Evolutionary conservation across 2,797 vertebrate genomes (phyloP), one percentile per base, ranked within the genome.

Genomic region (Alosa sapidissima): DNA sequence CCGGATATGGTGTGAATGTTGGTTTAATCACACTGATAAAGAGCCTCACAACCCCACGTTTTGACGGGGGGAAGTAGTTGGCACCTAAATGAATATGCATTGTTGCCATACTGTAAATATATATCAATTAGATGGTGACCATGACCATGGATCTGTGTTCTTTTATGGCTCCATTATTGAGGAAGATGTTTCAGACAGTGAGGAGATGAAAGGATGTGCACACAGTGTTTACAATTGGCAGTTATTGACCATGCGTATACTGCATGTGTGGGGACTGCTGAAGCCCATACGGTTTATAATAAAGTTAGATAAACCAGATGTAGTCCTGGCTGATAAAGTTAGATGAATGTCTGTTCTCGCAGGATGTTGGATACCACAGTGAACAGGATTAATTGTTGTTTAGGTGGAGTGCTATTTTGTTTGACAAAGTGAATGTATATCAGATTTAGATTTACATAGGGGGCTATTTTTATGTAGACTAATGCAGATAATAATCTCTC

Each of bases 161-260:
- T 45, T 78, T 78, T 47, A 78, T 78, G 72, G 72, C 16, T 45
- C 2, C 72, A 78, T 60, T 19, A 47, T 78, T 78, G 72, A 78
- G 72, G 72, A 78, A 45, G 72, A 78, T 78, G 14, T 4, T 47
- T 47, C 41, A 45, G 72, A 47, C 41, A 36, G 7, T 45, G 41
- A 78, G 21, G 45, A 78, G 72, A 45, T 14, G 0, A 45, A 36
- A 78, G 36, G 72, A 47, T 78, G 41, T 41, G 41, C 72, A 8
- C 41, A 19, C 14, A 47, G 41, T 0, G 11, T 75, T 75, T 41
- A 75, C 6, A 10, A 33, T 5, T 52, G 51, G 51, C 51, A 52
- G 9, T 11, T 51, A 51, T 51, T 51, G 9, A 51, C 49, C 5
- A 33, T 14, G 65, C 36, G 28, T 8, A 41, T 41, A 72, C 28